phyloP scores from a whole-genome alignment of 2,888 invertebrate genomes.

The Heteromurus nitidus region DNA sequence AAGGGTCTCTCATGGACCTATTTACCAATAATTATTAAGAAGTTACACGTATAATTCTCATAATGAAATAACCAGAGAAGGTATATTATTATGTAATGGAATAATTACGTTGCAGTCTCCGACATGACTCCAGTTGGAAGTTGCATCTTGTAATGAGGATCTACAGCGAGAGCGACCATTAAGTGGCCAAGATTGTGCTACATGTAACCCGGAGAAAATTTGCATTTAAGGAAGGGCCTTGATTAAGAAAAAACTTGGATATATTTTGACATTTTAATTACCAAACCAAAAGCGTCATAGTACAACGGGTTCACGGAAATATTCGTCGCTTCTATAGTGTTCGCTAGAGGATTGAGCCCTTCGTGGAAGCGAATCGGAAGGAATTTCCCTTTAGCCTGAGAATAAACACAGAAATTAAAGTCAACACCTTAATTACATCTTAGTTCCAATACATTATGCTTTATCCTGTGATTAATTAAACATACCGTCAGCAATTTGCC shows the following conservation, averaged over 20 bases:
- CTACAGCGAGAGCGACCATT: constrained; percentile 31
- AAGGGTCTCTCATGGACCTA: constrained; percentile 89
- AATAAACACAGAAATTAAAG: too few relatives aligned
- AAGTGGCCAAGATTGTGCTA: constrained; percentile 60
- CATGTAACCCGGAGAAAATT: too few relatives aligned
- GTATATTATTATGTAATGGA: too few relatives aligned
- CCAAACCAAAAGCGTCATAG: constrained; percentile 35
- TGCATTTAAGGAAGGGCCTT: too few relatives aligned
- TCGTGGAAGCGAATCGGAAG: constrained; percentile 29
- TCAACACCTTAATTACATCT: too few relatives aligned
- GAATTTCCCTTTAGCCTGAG: constrained; percentile 8
- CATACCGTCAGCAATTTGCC: constrained; percentile 41
- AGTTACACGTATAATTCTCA: too few relatives aligned
- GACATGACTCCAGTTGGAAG: constrained; percentile 79
- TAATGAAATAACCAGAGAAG: too few relatives aligned
- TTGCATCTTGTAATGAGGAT: constrained; percentile 32
- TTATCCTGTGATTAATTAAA: background rate
- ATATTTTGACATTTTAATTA: too few relatives aligned
- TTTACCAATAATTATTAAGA: too few relatives aligned
- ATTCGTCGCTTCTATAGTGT: constrained; percentile 53
- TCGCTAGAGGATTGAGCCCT: constrained; percentile 46
- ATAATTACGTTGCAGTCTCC: too few relatives aligned
- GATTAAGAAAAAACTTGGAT: too few relatives aligned
- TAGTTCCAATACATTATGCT: too few relatives aligned
- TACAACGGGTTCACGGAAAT: constrained; percentile 49